Base-by-base conservation (phyloP, 2,888 invertebrate genomes). In the Drosophila eohydei region DNA sequence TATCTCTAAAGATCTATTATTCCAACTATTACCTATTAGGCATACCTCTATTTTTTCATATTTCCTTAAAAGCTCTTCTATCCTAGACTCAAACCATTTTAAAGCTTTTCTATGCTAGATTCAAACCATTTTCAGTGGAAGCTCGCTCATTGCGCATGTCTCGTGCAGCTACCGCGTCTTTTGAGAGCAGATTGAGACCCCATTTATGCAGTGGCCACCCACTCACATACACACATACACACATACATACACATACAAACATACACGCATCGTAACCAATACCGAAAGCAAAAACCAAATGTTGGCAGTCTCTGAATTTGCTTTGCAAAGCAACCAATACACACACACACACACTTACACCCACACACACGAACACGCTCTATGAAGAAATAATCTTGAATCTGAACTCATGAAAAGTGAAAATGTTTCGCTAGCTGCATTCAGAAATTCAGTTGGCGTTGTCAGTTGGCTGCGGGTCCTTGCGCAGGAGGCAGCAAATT, bases 401-500 rank as follows among this genome's bases (percentile, higher is more conserved):
- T 78, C 82, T 78, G 64, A 88, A 88, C 80, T 67, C 83, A 82
- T 88, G 90, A 88, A 80, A 84, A 84, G 83, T 84, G 83, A 84
- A 84, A 84, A 88, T 90, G 81, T 76, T 73, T 62, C 60, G 80
- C 81, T 83, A 80, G 89, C 87, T 83, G 82, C 82, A 83, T 81
- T 83, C 87, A 70, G 64, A 87, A 68, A 80, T 79, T 85, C 87
- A 83, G 90, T 83, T 88, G 77, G 77, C 81, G 67, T 54, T 81
- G 67, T 89, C 80, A 83, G 88, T 83, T 86, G 80, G 81, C 83
- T 88, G 90, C 89, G 89, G 83, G 83, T 83, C 83, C 83, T 83
- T 88, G 83, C 87, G 80, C 80, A 80, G 86, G 86, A 83, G 81
- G 78, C 71, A 79, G 59, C 83, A 63, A 56, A 65, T 72, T 62